These are phyloP conservation scores for Phenganax stokvisi DNA, from an alignment of 92 coral and sea anemone species.

Conservation along the genomic window DNA sequence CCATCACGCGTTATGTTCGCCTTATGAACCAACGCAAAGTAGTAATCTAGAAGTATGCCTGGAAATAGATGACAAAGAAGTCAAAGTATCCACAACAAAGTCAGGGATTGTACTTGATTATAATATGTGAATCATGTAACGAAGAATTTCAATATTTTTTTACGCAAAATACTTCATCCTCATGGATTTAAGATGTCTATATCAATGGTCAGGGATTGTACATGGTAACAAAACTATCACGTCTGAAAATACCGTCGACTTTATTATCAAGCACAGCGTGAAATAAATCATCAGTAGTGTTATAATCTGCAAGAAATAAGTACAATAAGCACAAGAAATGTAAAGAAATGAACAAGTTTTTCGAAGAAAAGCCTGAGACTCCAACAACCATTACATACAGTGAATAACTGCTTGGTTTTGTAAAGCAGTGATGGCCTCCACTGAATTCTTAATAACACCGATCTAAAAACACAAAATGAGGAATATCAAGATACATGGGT, in stretches of 20 bases:
- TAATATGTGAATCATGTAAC: too few species aligned
- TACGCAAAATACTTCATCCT: too few species aligned
- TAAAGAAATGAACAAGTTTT: background rate
- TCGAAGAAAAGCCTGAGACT: background rate
- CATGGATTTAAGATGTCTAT: too few species aligned
- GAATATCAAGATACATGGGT: background rate
- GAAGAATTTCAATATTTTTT: too few species aligned
- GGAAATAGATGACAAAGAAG: background rate
- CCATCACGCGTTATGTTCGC: conserved; percentile 34
- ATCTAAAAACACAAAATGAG: conserved; percentile 43
- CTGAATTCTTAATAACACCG: conserved; percentile 63
- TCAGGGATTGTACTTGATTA: background rate
- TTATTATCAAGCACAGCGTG: conserved; percentile 50
- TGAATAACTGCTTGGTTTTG: conserved; percentile 63
- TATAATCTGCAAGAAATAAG: conserved; percentile 46
- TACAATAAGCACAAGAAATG: background rate
- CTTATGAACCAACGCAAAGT: conserved; percentile 45
- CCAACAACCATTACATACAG: conserved; percentile 46
- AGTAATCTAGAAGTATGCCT: conserved; percentile 87
- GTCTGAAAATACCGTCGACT: conserved; percentile 49
- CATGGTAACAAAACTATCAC: background rate
- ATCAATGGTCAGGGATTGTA: too few species aligned
- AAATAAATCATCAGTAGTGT: conserved; percentile 49
- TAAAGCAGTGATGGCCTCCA: conserved; percentile 66
- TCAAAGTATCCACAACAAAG: background rate